A percentile compares a stretch with the other conserved stretches of the same genome.
These are phyloP conservation scores for Drosophila bifasciata DNA, from an alignment of 1,140 invertebrate genomes.

Conservation along the genomic window DNA sequence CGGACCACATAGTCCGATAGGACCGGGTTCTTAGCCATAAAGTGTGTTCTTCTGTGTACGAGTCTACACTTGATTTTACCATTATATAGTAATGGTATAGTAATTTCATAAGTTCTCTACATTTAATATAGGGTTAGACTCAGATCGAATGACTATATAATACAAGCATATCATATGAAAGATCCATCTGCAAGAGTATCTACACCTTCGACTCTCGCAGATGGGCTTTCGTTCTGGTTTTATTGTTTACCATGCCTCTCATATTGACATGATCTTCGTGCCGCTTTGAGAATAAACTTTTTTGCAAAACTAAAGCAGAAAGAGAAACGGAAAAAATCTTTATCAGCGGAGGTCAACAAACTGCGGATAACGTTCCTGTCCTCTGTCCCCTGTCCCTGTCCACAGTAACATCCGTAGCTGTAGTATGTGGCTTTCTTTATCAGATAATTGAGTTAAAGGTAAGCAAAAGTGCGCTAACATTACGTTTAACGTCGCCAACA, in stretches of 20 bases:
- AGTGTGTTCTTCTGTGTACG: conserved; percentile 13
- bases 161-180: too few species aligned
- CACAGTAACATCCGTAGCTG: too few species aligned
- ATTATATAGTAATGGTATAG: too few species aligned
- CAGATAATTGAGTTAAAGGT: conserved; percentile 71
- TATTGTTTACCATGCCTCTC: conserved; percentile 34
- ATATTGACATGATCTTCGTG: conserved; percentile 77
- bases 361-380: conserved; percentile 36
- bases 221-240: conserved; percentile 17
- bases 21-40: conserved; percentile 44
- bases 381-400: neutral
- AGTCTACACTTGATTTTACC: too few species aligned
- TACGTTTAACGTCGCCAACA: conserved; percentile 6
- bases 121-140: too few species aligned
- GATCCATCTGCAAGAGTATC: too few species aligned
- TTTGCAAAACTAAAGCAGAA: conserved; percentile 42
- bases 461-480: conserved; percentile 41
- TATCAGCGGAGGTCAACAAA: conserved; percentile 75
- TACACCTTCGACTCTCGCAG: neutral
- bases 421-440: conserved; percentile 47
- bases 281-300: conserved; percentile 48
- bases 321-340: conserved; percentile 55
- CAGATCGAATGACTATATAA: too few species aligned
- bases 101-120: too few species aligned
- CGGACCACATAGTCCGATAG: conserved; percentile 22